A percentile compares a stretch with the other conserved stretches of the same genome.
These are phyloP conservation scores for Bungarus multicinctus DNA, from an alignment of 2,113 vertebrate genomes.

Conservation along the genomic window DNA sequence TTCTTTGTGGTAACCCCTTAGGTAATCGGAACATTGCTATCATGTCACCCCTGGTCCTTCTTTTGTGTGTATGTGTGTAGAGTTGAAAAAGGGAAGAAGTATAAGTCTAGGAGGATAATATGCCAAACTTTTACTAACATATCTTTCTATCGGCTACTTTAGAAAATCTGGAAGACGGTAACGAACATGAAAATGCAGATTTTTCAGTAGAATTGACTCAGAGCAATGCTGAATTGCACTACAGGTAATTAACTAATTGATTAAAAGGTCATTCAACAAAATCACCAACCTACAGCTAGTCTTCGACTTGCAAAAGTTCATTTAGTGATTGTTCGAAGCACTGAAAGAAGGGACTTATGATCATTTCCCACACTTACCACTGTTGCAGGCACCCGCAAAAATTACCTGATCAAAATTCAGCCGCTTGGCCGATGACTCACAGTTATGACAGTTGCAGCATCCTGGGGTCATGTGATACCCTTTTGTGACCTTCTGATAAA, in stretches of 20 bases:
- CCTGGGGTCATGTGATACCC: too few species aligned
- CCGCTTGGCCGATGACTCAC: too few species aligned
- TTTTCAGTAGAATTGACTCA: constrained; percentile 62
- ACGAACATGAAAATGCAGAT: constrained; percentile 59
- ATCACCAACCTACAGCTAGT: not conserved
- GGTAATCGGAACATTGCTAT: not conserved
- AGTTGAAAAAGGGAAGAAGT: not conserved
- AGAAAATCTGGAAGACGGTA: constrained; percentile 76
- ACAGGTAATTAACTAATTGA: constrained; percentile 67
- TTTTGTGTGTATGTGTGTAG: not conserved
- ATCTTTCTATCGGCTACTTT: constrained; percentile 64
- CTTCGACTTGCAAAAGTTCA: too few species aligned
- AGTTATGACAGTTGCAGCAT: too few species aligned
- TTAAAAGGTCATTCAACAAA: not conserved
- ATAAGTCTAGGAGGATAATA: too few species aligned
- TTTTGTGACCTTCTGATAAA: too few species aligned
- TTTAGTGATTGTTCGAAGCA: too few species aligned
- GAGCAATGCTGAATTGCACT: constrained; percentile 69
- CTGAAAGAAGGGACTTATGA: too few species aligned
- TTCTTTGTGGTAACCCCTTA: not conserved
- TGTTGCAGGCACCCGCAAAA: too few species aligned
- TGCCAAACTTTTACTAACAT: not conserved
- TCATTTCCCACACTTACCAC: too few species aligned
- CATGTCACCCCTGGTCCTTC: not conserved
- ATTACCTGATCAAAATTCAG: too few species aligned